Percentiles rank a stretch among this genome's conserved stretches.
Evolutionary conservation across 2,888 invertebrate species (phyloP).

Genomic region (Laspeyria flexula): DNA sequence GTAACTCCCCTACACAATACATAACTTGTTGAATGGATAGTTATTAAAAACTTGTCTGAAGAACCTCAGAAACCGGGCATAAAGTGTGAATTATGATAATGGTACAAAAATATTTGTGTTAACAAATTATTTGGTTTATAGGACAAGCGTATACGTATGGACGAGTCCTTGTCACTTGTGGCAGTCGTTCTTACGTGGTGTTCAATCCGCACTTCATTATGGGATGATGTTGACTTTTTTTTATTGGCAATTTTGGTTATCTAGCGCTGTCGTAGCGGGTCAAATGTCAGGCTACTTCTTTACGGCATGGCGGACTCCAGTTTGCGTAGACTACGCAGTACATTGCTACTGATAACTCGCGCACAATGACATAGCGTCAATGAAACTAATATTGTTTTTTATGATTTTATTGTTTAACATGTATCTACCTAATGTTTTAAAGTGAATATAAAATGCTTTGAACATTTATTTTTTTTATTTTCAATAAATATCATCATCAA

Average conservation of each 20-base stretch:
- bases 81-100: no score
- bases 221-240: slow-evolving; percentile 98
- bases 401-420: no score
- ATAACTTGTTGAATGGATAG: no score
- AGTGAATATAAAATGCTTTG: slow-evolving; percentile 69
- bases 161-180: no score
- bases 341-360: slow-evolving; percentile 93
- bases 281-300: slow-evolving; percentile 97
- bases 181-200: slow-evolving; percentile 95
- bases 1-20: no score
- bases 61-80: no score
- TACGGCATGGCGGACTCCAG: slow-evolving; percentile 98
- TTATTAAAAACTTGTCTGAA: no score
- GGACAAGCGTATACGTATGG: no score
- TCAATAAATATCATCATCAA: background rate
- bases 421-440: no score
- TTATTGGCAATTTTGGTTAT: slow-evolving; percentile 98
- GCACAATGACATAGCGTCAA: slow-evolving; percentile 27
- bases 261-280: slow-evolving; percentile 94
- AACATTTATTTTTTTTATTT: slow-evolving; percentile 44
- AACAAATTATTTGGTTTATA: no score
- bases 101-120: no score
- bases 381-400: slow-evolving; percentile 39
- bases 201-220: slow-evolving; percentile 96
- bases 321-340: slow-evolving; percentile 97